Conservation (phyloP, 2,888 invertebrate species). For the Rhagophthalmus giganteus region DNA sequence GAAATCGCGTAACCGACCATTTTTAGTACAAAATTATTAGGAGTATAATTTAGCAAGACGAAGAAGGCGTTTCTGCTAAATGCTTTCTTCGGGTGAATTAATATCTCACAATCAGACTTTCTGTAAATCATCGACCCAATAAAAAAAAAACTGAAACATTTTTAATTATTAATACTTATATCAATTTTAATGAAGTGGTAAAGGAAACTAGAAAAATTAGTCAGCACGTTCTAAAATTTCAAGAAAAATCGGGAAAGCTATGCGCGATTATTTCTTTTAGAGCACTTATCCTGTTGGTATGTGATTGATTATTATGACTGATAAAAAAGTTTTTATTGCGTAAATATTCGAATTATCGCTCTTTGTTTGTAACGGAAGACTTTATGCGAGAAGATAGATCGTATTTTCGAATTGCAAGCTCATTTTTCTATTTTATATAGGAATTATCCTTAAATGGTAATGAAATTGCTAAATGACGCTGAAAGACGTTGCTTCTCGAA, state of each 20-base stretch:
- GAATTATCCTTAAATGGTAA: conserved; percentile 15
- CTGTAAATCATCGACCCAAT: too few relatives aligned
- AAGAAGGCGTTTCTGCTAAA: too few relatives aligned
- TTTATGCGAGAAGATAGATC: neutral
- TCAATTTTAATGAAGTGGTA: too few relatives aligned
- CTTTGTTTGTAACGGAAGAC: neutral
- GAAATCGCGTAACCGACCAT: too few relatives aligned
- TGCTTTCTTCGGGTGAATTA: too few relatives aligned
- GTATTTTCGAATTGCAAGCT: conserved; percentile 1
- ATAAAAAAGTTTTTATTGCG: conserved; percentile 14
- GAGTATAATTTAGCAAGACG: too few relatives aligned
- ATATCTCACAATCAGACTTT: too few relatives aligned
- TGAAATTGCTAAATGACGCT: conserved; percentile 27
- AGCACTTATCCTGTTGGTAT: conserved; percentile 11
- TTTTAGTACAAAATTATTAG: too few relatives aligned
- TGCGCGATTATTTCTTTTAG: conserved; percentile 7
- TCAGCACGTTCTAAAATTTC: too few relatives aligned
- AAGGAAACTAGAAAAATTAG: too few relatives aligned
- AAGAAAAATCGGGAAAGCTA: conserved; percentile 12
- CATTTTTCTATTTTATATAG: conserved; percentile 14
- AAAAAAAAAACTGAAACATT: too few relatives aligned
- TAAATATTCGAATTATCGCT: conserved; percentile 11
- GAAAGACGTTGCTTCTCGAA: conserved; percentile 20
- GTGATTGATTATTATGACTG: conserved; percentile 18
- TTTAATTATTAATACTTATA: too few relatives aligned